Evolutionary conservation across 2,888 invertebrate species (phyloP), one percentile per base, ranked within the genome.

Genomic region (Tetanocera ferruginea): DNA sequence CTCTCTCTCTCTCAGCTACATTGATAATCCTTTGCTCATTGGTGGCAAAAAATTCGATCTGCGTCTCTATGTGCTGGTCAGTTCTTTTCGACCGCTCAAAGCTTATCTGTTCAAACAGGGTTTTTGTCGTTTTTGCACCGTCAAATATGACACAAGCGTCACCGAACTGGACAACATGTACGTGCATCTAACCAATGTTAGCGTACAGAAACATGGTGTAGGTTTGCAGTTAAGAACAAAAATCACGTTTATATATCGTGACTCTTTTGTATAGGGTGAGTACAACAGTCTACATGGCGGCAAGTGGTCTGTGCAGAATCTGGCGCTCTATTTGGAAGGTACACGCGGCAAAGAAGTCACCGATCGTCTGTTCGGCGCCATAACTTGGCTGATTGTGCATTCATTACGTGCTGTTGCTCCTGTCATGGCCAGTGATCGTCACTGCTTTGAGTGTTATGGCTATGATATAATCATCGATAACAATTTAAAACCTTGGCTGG

Each of bases 31-130:
- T 11, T 91, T 98, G 72, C 91, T 98, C 84, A 98, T 98, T 88
- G 97, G 98, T 62, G 98, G 98, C 6, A 97, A 98, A 91, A 98
- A 98, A 90, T 98, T 98, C 89, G 98, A 98, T 91, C 92, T 98
- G 76, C 92, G 98, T 0, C 91, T 98, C 69, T 98, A 97, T 88
- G 96, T 98, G 76, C 91, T 98, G 80, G 97, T 98, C 69, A 97
- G 97, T 55, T 97, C 97, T 5, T 98, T 97, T 89, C 93, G 97
- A 75, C 98, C 98, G 25, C 90, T 98, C 79, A 97, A 98, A 90
- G 97, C 96, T 57, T 98, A 98, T 90, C 92, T 97, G 85, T 98
- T 95, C 88, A 96, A 95, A 86, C 92, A 96, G 72, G 98, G 98
- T 9, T 98, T 98, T 90, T 97, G 98, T 89, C 93, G 98, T 77